Conservation (phyloP, 2,797 vertebrate genomes). For the Melanotaenia nigrans region DNA sequence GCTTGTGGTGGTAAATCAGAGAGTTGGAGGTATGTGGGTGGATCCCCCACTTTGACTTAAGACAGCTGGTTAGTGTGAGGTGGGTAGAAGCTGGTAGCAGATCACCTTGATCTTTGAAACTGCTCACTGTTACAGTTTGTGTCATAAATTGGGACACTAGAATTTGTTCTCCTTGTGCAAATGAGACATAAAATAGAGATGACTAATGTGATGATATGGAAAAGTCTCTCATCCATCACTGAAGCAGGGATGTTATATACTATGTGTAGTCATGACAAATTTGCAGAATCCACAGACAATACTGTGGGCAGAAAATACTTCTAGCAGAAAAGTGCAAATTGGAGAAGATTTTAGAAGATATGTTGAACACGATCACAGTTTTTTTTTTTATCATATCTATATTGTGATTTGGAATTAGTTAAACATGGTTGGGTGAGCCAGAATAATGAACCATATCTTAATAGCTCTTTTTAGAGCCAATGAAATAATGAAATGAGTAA, state of each 20-base stretch:
- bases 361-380: slow-evolving; percentile 19
- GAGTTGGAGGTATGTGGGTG: slow-evolving; percentile 69
- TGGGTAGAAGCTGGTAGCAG: slow-evolving; percentile 24
- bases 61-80: slow-evolving; percentile 41
- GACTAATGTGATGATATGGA: slow-evolving; percentile 17
- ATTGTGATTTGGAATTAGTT: background rate
- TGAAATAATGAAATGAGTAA: too few relatives aligned
- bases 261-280: slow-evolving; percentile 28
- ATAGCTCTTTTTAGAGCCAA: too few relatives aligned
- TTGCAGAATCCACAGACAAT: slow-evolving; percentile 34
- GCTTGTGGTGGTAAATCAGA: slow-evolving; percentile 79
- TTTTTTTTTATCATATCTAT: background rate
- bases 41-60: slow-evolving; percentile 45
- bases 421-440: too few relatives aligned
- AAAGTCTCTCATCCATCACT: slow-evolving; percentile 31
- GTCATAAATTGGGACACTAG: slow-evolving; percentile 8
- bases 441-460: too few relatives aligned
- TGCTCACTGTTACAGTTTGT: slow-evolving; percentile 30
- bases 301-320: background rate
- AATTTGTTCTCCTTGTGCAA: slow-evolving; percentile 36
- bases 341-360: slow-evolving; percentile 24
- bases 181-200: slow-evolving; percentile 22
- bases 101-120: slow-evolving; percentile 31
- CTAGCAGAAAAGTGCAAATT: slow-evolving; percentile 14
- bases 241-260: background rate